Base-by-base conservation (phyloP, 64 coral and sea anemone species). In the Actinia equina region DNA sequence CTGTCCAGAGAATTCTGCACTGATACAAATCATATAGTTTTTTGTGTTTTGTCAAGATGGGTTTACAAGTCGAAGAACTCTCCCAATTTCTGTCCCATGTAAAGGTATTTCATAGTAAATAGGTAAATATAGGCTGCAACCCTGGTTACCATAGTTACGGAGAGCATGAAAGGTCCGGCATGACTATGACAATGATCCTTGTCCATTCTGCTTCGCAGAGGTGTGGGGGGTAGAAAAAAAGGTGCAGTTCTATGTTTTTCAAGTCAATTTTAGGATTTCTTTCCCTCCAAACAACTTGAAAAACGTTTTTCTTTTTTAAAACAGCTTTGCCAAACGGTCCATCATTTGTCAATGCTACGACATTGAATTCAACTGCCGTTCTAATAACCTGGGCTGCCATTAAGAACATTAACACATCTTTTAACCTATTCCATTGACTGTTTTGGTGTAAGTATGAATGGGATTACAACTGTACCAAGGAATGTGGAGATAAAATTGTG, bases 291-390 rank as follows among this genome's bases (percentile, higher is more conserved):
- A 9, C 7, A 41, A 41, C 26, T 81, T 14, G 7, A 81, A 81
- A n/a, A 6, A 13, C 45, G 26, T 41, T 55, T 83, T 62, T 27
- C 0, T n/a, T 30, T 4, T 14, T 74, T 13, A 74, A 14, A 74
- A 74, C 52, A 91, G 89, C 43, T 52, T 45, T 91, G 17, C 84
- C 84, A 63, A 20, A 44, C 13, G 89, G 83, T 49, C 89, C 89
- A 19, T 51, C 52, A 17, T 63, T 15, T 26, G 84, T 84, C 9
- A 86, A 81, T 52, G 27, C 19, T 3, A 63, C 56, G 20, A 41
- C 77, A 43, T 57, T 65, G n/a, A 81, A 86, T 17, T 19, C 54
- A 62, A 86, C 76, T 41, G 1, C 16, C 77, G 45, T 86, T 19
- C 13, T 17, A 5, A 52, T 91, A 23, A 81, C 15, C 0, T 91